phyloP scores from a whole-genome alignment of 2,888 invertebrate genomes.

The Ganaspis brasiliensis region DNA sequence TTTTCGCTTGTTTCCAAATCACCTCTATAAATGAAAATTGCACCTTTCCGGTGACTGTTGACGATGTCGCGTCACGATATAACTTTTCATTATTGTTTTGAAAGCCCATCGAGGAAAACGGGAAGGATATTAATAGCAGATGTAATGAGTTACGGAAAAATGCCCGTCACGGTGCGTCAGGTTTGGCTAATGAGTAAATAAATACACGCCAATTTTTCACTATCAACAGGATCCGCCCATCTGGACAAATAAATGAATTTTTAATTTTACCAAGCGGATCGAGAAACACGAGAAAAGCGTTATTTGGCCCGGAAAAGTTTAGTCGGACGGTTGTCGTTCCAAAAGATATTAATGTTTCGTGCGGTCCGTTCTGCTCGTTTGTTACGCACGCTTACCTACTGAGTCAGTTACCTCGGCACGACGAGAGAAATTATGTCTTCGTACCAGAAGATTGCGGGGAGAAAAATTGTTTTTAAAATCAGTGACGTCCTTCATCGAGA shows the following conservation, averaged over 20 bases:
- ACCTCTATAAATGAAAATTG: conserved; percentile 15
- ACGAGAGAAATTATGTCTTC: conserved; percentile 41
- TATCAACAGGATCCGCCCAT: conserved; percentile 44
- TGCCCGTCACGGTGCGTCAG: conserved; percentile 28
- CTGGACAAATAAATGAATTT: conserved; percentile 25
- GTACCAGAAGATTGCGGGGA: not conserved
- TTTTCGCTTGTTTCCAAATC: not conserved
- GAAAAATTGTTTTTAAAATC: conserved; percentile 36
- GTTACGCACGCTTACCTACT: conserved; percentile 46
- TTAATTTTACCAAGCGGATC: conserved; percentile 20
- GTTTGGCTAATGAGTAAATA: conserved; percentile 53
- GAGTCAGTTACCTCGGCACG: conserved; percentile 40
- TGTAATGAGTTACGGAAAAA: conserved; percentile 42
- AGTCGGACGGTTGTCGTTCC: conserved; percentile 5
- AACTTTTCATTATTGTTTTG: not conserved
- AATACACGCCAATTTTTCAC: conserved; percentile 54
- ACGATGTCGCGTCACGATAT: not conserved
- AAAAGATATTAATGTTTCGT: conserved; percentile 47
- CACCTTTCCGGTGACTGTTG: conserved; percentile 8
- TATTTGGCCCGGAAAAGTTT: conserved; percentile 32
- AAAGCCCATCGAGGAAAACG: not conserved
- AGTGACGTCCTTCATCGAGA: conserved; percentile 26
- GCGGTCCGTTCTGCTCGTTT: conserved; percentile 39
- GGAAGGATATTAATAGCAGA: conserved; percentile 27
- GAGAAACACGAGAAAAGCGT: conserved; percentile 13